Conservation (phyloP, 1,140 invertebrate species). For the Conus ventricosus region DNA sequence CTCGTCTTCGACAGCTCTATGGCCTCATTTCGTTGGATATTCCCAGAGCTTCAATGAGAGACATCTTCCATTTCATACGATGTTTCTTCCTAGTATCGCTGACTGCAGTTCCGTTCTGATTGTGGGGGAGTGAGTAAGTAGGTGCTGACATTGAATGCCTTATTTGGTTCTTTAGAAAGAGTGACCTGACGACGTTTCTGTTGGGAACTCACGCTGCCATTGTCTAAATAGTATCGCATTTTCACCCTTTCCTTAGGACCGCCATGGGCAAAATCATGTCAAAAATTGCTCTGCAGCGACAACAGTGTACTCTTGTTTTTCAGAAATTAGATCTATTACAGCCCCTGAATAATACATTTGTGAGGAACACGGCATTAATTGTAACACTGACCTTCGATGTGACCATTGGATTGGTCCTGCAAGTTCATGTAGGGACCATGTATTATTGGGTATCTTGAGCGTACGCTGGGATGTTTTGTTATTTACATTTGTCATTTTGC, state of each 20-base stretch:
- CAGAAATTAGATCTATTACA: not conserved
- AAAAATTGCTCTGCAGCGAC: not conserved
- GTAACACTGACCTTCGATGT: not conserved
- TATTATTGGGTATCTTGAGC: not conserved
- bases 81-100: not conserved
- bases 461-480: not conserved
- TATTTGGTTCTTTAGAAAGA: not conserved
- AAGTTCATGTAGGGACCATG: not conserved
- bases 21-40: not conserved
- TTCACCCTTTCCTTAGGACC: not conserved
- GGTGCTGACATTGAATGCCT: no score
- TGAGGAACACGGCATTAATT: not conserved
- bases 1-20: not conserved
- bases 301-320: not conserved
- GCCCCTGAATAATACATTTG: not conserved
- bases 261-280: not conserved
- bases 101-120: not conserved
- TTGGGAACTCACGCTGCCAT: not conserved
- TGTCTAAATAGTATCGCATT: not conserved
- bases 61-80: slow-evolving; percentile 14
- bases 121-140: no score
- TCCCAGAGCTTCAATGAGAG: not conserved
- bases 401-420: not conserved
- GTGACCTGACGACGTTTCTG: no score
- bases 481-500: not conserved